A percentile compares a stretch with the other conserved stretches of the same genome.
Evolutionary conservation across 1,140 invertebrate species (phyloP).

Genomic region (fruit fly (Drosophila melanogaster)): Release_6_plus_ISO1_MT NT_037436.4:6759501-6760000

Average conservation of each 20-base stretch:
- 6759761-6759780: constrained; percentile 9
- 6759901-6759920: not conserved
- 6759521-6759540: constrained; percentile 2
- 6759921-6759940: constrained; percentile 61
- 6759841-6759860: constrained; percentile 7
- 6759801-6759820: constrained; percentile 67
- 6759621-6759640: no score
- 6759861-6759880: not conserved
- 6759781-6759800: not conserved
- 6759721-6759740: constrained; percentile 57
- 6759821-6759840: constrained; percentile 66
- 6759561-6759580: not conserved
- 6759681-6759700: constrained; percentile 6
- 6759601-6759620: no score
- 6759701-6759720: constrained; percentile 66
- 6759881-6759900: constrained; percentile 1
- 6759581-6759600: no score
- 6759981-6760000: constrained; percentile 51
- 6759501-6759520: constrained; percentile 23
- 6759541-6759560: not conserved
- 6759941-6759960: constrained; percentile 71
- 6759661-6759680: not conserved
- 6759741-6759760: not conserved
- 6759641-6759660: not conserved
- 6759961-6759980: constrained; percentile 51